Base-by-base conservation (phyloP, 2,797 vertebrate species). In the Brachyalestes nurse region DNA sequence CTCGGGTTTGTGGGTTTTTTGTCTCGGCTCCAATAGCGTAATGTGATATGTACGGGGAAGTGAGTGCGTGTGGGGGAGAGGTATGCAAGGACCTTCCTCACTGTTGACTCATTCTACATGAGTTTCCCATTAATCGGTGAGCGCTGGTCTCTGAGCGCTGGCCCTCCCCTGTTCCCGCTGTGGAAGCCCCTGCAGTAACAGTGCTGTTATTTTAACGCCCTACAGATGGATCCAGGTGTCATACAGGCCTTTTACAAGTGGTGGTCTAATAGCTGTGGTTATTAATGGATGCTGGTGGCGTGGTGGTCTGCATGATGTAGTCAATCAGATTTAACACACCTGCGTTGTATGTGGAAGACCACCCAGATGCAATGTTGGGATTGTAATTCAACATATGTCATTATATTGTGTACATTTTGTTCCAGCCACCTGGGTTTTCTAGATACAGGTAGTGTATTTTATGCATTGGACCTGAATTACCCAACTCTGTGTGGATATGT, bases 11-110 rank as follows among this genome's bases (percentile, higher is more conserved):
- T 62, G 75, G 75, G 58, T 40, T 62, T 62, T 51, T 72, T 80
- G 84, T 69, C 70, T 74, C 25, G 58, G 38, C 66, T 75, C 47
- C 8, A 64, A 47, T 45, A 9, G 3, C 75, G 84, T 75, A 81
- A 85, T 62, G 28, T 66, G 71, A 85, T 83, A 47, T 72, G 34
- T 61, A 65, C 16, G 70, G 49, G 53, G 42, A 23, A n/a, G 62
- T 65, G 64, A 23, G 66, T 38, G 69, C 34, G 23, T 71, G 67
- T 51, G 47, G 53, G n/a, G 6, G 5, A 58, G 42, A 69, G 60
- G 53, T 49, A 72, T 28, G 61, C 40, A 58, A 47, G 73, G 25
- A 5, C 34, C 19, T 66, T 78, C 40, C 57, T 77, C 45, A 17
- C 34, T 72, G 45, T 57, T 51, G 6, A 49, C 42, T 77, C 7